Base-by-base conservation (phyloP, 2,888 invertebrate genomes). In the Papilio elwesi region DNA sequence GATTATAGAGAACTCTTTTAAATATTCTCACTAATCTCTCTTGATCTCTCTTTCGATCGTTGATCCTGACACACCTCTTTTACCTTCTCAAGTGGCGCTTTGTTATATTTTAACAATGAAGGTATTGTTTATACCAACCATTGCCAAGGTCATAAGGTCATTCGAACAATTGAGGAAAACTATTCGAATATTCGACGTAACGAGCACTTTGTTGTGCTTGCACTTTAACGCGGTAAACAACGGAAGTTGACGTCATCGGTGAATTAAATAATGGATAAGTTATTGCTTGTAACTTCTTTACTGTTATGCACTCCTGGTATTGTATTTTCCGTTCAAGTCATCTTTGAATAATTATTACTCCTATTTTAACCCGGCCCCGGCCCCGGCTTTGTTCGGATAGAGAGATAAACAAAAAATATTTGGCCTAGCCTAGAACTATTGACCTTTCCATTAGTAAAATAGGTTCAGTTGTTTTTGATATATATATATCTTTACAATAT, bases 101-200 rank as follows among this genome's bases (percentile, higher is more conserved):
- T 43, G 2, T 43, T 43, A 43, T 43, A 43, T 43, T 49, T 49
- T 52, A 15, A 15, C 9, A 52, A 52, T n/a, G 6, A 15, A 51
- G 0, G 51, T n/a, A 12, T 52, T 16, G 2, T 11, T 36, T 43
- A 9, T 43, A 57, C n/a, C 2, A 11, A 59, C 15, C 53, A 59
- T 62, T 53, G 11, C 69, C 72, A 70, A 73, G 70, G 75, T 70
- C 70, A 73, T 55, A 67, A 68, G 73, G 74, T 73, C 64, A 66
- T 64, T 26, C 26, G 26, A 65, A 62, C 11, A 65, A 74, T 15
- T 59, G 12, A 12, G 62, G 49, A 52, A 65, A 57, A 67, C 16
- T 49, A 57, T 51, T 53, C 13, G 64, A 15, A 13, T 16, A 53
- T 15, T 55, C 48, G 43, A 70, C 48, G 68, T 59, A 48, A 68